Evolutionary conservation across 1,140 invertebrate genomes (phyloP).

Genomic region (Apocrypta bakeri): DNA sequence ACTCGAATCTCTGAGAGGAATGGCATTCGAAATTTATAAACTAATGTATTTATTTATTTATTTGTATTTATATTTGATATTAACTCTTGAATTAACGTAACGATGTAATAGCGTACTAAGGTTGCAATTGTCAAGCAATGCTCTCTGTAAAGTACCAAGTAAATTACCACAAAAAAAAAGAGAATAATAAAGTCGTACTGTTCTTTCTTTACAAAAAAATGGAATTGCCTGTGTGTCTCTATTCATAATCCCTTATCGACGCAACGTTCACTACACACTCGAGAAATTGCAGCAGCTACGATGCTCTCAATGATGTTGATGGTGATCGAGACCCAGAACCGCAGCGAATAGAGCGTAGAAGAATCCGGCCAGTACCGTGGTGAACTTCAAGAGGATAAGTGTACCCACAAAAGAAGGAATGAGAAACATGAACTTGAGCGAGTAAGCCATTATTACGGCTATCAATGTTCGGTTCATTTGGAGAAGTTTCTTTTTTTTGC

Average conservation of each 20-base stretch:
- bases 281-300: not conserved
- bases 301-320: conserved; percentile 52
- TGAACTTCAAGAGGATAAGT: conserved; percentile 82
- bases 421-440: conserved; percentile 86
- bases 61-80: conserved; percentile 32
- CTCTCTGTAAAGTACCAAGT: conserved; percentile 25
- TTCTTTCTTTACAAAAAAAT: conserved; percentile 1
- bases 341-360: conserved; percentile 88
- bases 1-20: not conserved
- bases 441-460: conserved; percentile 85
- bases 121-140: too few relatives aligned
- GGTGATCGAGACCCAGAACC: conserved; percentile 74
- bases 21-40: conserved; percentile 31
- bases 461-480: conserved; percentile 80
- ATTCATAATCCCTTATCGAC: not conserved
- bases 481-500: conserved; percentile 76
- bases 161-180: conserved; percentile 6
- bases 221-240: conserved; percentile 41
- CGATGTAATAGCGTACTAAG: not conserved
- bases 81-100: conserved; percentile 11
- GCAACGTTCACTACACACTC: not conserved
- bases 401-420: conserved; percentile 85
- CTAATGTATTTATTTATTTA: conserved; percentile 48
- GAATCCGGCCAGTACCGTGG: conserved; percentile 86
- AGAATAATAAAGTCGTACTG: conserved; percentile 33